These are phyloP conservation scores for Battus philenor DNA, from an alignment of 1,140 invertebrate genomes.

Conservation along the genomic window DNA sequence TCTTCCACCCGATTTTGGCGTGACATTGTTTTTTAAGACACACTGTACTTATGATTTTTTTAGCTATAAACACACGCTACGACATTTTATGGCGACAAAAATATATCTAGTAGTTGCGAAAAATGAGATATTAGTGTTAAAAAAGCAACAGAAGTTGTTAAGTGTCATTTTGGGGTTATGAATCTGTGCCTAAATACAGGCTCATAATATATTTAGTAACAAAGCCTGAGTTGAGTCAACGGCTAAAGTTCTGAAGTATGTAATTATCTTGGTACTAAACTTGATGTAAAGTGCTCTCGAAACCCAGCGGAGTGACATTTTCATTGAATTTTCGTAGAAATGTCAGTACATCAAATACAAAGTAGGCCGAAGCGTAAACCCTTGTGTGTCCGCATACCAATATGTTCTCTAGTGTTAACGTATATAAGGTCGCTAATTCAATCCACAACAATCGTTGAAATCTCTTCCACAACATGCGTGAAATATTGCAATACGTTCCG, in stretches of 20 bases:
- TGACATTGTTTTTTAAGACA: no score
- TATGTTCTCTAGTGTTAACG: background rate
- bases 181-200: no score
- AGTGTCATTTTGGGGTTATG: no score
- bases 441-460: background rate
- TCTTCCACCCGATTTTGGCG: no score
- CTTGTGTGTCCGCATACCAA: background rate
- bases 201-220: no score
- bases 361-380: slow-evolving; percentile 4
- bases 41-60: no score
- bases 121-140: no score
- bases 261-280: background rate
- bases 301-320: background rate
- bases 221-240: background rate
- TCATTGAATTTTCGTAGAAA: slow-evolving; percentile 14
- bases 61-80: no score
- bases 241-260: no score
- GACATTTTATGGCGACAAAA: no score
- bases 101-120: no score
- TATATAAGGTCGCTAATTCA: background rate
- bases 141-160: no score
- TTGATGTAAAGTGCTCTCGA: background rate
- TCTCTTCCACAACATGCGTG: background rate
- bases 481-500: slow-evolving; percentile 1
- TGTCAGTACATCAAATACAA: slow-evolving; percentile 3